Evolutionary conservation across 2,888 invertebrate species (phyloP), one percentile per base, ranked within the genome.

Genomic region (Cantharis nigra): DNA sequence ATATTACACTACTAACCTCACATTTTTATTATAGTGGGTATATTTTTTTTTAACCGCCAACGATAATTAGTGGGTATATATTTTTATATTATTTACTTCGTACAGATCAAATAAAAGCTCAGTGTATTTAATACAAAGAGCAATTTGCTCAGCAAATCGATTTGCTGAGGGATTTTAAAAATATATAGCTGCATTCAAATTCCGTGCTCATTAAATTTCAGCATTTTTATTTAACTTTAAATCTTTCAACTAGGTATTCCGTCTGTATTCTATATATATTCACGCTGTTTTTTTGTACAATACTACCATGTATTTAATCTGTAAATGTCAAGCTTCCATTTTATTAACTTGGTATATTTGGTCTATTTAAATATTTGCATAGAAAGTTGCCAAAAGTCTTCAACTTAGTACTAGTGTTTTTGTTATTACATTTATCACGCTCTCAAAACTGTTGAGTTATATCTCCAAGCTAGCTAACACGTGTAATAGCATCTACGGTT

Each of bases 151-250:
- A 16, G 16, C 16, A 80, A 74, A 70, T 84, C 83, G 82, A 80
- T 81, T 81, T 81, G 79, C 79, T 81, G 81, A 81, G 82, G 73
- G 82, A 80, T 80, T 33, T 76, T 74, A 82, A 81, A 81, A 81
- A 83, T 83, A 82, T 82, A 83, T 81, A 82, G 82, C 79, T 71
- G 81, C 75, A 81, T 80, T 82, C 77, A 74, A 75, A 74, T 65
- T 72, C 75, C 78, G 78, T 80, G 80, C 84, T 84, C 84, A 84
- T 84, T 84, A 84, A 84, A 81, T 82, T 83, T 81, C 77, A 82
- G 81, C 81, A 83, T 84, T 84, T 83, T 84, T 84, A 84, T 83
- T 84, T 84, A 84, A 83, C 81, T 75, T 80, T 75, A 78, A 83
- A 83, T 79, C 80, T 79, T 69, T 80, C n/a, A 49, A 49, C 49